Base-by-base conservation (phyloP, 2,797 vertebrate species). In the Dendrocincla tyrannina region DNA sequence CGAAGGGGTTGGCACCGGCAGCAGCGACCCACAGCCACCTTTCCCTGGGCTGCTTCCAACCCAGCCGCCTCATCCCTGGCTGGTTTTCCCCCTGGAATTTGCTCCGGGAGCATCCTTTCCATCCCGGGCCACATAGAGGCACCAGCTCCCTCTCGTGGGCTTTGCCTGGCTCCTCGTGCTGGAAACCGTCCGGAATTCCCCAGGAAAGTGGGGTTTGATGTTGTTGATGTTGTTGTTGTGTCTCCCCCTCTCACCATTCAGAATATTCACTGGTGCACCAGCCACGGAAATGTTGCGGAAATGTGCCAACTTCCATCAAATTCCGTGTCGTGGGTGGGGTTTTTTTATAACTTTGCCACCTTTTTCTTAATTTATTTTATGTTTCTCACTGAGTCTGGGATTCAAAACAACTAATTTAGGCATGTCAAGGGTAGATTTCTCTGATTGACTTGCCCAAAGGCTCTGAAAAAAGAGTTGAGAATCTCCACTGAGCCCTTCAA, bases 111-210 rank as follows among this genome's bases (percentile, higher is more conserved):
- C 25, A 6, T 3, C 14, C 8, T 33, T 46, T 33, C 27, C 35
- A 32, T 20, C 13, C 5, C 1, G 22, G 2, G 0, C 23, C 18
- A 15, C 39, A 0, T 62, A 84, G 50, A 66, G 67, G 30, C 94
- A 73, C 37, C 73, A 86, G 96, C 95, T 93, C 95, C 94, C 95
- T 86, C 95, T 94, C 28, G 91, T 93, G 95, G 96, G 69, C 73
- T 95, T n/a, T 17, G 27, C 4, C 44, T 3, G 18, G 42, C 18
- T 60, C 27, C 60, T 15, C 5, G 1, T 0, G 6, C 32, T 91
- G 84, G 88, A 91, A 70, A 79, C 6, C 3, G 0, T 22, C 60
- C 88, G 64, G 24, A 7, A 64, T 68, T 89, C 53, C 78, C 39
- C 60, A 5, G 17, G 10, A 55, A 79, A 80, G 10, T 12, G 46